A percentile compares a stretch with the other conserved stretches of the same genome.
phyloP scores from a whole-genome alignment of 2,797 vertebrate genomes.

The Sebastes goodei region DNA sequence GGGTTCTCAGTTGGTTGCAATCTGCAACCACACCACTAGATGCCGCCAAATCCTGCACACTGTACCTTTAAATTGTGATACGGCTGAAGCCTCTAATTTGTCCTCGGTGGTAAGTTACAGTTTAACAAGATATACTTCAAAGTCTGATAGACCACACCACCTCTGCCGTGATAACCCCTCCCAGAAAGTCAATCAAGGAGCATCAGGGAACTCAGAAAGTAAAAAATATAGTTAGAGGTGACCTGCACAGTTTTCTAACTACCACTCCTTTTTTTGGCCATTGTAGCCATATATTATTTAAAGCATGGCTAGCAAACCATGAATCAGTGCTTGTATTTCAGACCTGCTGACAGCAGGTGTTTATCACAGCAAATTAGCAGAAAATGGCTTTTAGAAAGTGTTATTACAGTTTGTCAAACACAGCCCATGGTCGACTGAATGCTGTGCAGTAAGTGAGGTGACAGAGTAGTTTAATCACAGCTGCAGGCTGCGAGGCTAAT shows the following conservation, averaged over 20 bases:
- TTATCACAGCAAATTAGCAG: background rate
- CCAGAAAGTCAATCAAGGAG: background rate
- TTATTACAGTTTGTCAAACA: background rate
- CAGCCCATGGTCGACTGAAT: background rate
- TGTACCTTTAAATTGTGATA: background rate
- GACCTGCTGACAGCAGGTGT: background rate
- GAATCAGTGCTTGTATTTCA: background rate
- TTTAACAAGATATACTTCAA: background rate
- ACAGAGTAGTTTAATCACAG: background rate
- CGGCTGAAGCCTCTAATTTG: background rate
- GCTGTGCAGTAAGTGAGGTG: background rate
- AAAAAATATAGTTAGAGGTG: background rate
- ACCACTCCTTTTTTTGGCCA: background rate
- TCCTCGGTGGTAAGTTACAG: background rate
- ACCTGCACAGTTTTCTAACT: background rate
- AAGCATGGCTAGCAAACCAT: background rate
- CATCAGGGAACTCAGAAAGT: background rate
- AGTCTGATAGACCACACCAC: background rate
- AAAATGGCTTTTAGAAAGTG: conserved; percentile 3
- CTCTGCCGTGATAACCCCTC: background rate
- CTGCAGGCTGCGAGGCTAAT: background rate
- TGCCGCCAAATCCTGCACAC: too few species aligned
- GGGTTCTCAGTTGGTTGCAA: too few species aligned
- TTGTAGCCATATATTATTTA: background rate
- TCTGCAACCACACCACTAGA: too few species aligned